Evolutionary conservation across 1,140 invertebrate genomes (phyloP), one percentile per base, ranked within the genome.

Genomic region (Zaprionus africanus): DNA sequence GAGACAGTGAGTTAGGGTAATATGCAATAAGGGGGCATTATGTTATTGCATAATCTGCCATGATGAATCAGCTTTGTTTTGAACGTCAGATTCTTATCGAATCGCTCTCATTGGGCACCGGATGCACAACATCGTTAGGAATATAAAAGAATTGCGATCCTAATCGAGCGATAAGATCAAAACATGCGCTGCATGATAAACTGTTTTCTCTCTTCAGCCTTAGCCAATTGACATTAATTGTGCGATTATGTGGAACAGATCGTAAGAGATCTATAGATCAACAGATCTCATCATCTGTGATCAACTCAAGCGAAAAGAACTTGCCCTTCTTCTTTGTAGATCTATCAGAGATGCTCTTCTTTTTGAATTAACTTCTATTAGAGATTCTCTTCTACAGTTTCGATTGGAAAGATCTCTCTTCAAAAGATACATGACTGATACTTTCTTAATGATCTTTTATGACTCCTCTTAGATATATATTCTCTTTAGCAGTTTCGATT

Each of bases 201-300:
- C 15, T 46, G 9, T 9, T 17, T 17, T 7, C 41, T 46, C n/a
- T 46, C 41, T 17, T 17, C 41, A 70, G 34, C n/a, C 17, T 24
- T 51, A 38, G 64, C 67, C 66, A 86, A 86, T 86, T 83, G 86
- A 88, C 70, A 78, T 69, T 83, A 88, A 86, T 86, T 86, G 83
- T 65, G 65, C 73, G 78, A 86, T 83, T 83, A 78, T 80, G 65
- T 64, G 72, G 12, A 13, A 22, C 41, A n/a, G 51, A 65, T 63
- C 49, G 63, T 26, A 43, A 9, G 6, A 22, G 36, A 54, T 58
- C 43, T 70, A 22, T 15, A 70, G 58, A 75, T 62, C 38, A 41
- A 70, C 41, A 58, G 56, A 43, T 43, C 15, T 31, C 31, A 31
- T 31, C 31, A 31, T 31, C 9, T 31, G 9, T 31, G 31, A 31